Conservation (phyloP, 53 echinoderm and acorn worm species). For the Arbacia lixula region DNA sequence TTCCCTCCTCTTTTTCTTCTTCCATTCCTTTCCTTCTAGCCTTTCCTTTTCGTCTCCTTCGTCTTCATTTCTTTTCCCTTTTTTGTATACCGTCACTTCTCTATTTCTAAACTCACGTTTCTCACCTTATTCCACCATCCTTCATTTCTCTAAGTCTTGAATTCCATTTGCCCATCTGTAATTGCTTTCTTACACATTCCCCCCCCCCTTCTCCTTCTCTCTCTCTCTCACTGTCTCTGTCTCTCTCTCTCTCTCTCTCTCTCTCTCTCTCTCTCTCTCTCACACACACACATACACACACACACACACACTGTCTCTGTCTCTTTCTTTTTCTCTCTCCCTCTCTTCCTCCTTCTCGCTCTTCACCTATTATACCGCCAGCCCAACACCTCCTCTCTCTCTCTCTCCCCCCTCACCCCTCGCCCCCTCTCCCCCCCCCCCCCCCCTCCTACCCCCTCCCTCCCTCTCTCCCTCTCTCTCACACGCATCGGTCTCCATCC, state of each 20-base stretch:
- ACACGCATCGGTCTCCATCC: too few relatives aligned
- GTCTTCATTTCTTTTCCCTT: too few relatives aligned
- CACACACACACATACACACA: background rate
- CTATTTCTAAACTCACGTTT: too few relatives aligned
- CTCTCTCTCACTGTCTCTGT: background rate
- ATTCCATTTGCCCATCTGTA: too few relatives aligned
- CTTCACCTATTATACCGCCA: background rate
- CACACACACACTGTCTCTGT: background rate
- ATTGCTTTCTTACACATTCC: constrained; percentile 8
- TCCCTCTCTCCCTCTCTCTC: constrained; percentile 3
- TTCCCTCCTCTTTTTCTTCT: too few relatives aligned
- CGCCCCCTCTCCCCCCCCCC: too few relatives aligned
- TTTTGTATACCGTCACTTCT: too few relatives aligned
- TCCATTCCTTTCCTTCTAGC: too few relatives aligned
- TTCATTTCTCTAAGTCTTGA: too few relatives aligned
- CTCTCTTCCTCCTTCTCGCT: background rate
- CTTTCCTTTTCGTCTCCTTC: too few relatives aligned
- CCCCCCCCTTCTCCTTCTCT: background rate
- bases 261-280: background rate
- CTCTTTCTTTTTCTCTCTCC: background rate
- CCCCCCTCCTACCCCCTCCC: too few relatives aligned
- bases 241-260: background rate
- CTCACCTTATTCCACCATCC: too few relatives aligned
- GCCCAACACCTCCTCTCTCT: background rate
- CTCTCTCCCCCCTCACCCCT: background rate